Conservation (phyloP, 2,797 vertebrate genomes). For the Peromyscus eremicus region DNA sequence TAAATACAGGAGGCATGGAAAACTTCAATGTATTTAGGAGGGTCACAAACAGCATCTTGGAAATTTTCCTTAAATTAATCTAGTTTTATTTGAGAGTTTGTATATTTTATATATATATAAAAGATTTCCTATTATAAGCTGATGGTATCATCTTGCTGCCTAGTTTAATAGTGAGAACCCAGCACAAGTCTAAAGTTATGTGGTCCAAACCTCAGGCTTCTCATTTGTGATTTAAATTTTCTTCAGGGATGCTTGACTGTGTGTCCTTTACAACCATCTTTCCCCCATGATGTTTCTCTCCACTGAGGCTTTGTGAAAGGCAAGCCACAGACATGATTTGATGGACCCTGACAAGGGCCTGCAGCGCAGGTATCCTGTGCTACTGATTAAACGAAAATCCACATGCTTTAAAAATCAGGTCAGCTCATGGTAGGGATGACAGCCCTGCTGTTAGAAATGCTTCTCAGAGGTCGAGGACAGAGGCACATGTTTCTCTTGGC, state of each 20-base stretch:
- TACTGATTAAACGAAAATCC: conserved; percentile 39
- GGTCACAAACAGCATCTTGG: neutral
- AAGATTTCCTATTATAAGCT: neutral
- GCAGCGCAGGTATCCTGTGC: neutral
- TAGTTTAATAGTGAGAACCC: neutral
- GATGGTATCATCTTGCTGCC: neutral
- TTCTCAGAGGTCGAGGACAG: neutral
- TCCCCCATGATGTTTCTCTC: neutral
- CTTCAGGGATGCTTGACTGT: neutral
- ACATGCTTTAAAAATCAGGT: conserved; percentile 2
- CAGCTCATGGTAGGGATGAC: neutral
- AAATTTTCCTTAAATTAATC: neutral
- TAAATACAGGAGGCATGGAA: neutral
- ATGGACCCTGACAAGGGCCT: neutral
- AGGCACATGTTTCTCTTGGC: neutral
- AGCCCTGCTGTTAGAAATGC: neutral
- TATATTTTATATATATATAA: neutral
- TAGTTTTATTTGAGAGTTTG: neutral
- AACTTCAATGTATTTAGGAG: neutral
- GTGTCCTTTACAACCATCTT: neutral
- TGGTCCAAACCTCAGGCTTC: neutral
- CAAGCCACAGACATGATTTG: conserved; percentile 3
- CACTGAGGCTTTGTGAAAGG: conserved; percentile 4
- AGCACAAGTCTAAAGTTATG: neutral
- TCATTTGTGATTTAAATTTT: conserved; percentile 28